Conservation (phyloP, 2,113 vertebrate species). For the Cochlearius cochlearius region DNA sequence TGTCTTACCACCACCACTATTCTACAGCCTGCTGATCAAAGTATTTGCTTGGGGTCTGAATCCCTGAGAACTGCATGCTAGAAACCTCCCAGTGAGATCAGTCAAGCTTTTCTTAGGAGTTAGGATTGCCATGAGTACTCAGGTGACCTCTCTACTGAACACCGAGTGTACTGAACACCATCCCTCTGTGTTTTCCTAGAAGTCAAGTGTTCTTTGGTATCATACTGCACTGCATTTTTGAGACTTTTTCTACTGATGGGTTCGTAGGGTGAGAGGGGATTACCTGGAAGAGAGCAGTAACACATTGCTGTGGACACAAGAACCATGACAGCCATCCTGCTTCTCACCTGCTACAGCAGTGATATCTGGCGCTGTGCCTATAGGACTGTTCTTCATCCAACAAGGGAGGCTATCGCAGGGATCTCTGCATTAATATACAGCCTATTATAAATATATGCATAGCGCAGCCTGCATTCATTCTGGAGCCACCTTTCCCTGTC, state of each 20-base stretch:
- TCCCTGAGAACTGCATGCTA: neutral
- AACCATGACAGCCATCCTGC: accelerated
- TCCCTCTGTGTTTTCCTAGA: neutral
- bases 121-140: neutral
- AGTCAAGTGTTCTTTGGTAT: neutral
- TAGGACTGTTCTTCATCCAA: neutral
- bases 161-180: neutral
- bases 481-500: neutral
- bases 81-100: neutral
- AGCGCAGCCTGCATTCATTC: neutral
- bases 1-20: neutral
- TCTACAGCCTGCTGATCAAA: neutral
- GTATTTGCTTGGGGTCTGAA: neutral
- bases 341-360: neutral
- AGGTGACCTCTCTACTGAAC: neutral
- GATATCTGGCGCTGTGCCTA: neutral
- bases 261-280: neutral
- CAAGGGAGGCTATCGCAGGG: neutral
- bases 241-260: neutral
- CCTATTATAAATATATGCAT: neutral
- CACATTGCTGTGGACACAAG: neutral
- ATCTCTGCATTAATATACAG: neutral
- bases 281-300: neutral
- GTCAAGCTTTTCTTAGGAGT: neutral
- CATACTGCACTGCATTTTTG: neutral